Base-by-base conservation (phyloP, 2,888 invertebrate genomes). In the Orthosia incerta region DNA sequence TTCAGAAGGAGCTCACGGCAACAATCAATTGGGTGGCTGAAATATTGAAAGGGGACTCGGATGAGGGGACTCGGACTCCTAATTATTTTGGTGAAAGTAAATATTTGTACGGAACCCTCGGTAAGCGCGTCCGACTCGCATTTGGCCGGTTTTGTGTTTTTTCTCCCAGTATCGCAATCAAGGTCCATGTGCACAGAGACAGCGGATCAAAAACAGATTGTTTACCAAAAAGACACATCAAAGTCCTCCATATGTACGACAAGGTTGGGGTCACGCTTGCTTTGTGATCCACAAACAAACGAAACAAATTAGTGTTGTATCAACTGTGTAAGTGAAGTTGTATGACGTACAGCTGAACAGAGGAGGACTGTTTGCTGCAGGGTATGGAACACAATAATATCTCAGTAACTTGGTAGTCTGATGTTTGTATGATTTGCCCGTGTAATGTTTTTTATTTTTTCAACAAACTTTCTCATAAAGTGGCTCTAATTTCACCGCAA, bases 221-320 rank as follows among this genome's bases (percentile, higher is more conserved):
- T 16, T 71, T 39, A 71, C 23, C 16, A 23, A 12, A 39, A 39
- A 23, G 39, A n/a, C n/a, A n/a, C n/a, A 71, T 56, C 39, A 69
- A 69, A 71, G 39, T 12, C 15, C 16, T 2, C 62, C 12, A 7
- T 16, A 18, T 46, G 23, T 23, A 23, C 4, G 23, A 61, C 55
- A 65, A 59, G n/a, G 23, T 23, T 59, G 11, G 5, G 15, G 45
- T 4, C 13, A n/a, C 15, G 26, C 64, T 20, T 31, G 63, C n/a
- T n/a, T 13, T 16, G 16, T 63, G 26, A 31, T 31, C 11, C 46
- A 65, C 31, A 66, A 68, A 66, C 18, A 50, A 39, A 39, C 11
- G 18, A 12, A 18, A 48, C 15, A 20, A 66, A 65, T 20, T 31
- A 20, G 31, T 50, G 50, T 9, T 31, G n/a, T 13, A n/a, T 46